These are phyloP conservation scores for Dendrolimus punctatus DNA, from an alignment of 1,140 invertebrate genomes.

Conservation along the genomic window DNA sequence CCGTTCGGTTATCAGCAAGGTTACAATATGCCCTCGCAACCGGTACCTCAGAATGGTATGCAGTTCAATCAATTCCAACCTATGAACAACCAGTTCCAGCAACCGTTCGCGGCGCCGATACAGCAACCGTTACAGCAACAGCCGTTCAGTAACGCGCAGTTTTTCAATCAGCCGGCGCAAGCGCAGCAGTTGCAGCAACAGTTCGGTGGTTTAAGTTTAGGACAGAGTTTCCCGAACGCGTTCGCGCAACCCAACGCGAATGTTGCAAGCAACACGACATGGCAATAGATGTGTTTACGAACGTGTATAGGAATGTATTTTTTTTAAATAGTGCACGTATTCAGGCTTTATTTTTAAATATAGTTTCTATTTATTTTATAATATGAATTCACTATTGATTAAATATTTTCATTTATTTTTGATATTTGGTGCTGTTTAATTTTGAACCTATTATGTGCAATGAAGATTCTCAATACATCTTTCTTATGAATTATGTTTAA, in stretches of 20 bases:
- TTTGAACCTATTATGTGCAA: too few species aligned
- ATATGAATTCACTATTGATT: neutral
- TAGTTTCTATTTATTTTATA: too few species aligned
- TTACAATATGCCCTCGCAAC: neutral
- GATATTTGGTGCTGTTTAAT: too few species aligned
- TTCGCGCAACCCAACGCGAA: constrained; percentile 48
- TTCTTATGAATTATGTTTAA: too few species aligned
- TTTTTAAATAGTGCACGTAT: constrained; percentile 2
- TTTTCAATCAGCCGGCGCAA: constrained; percentile 35
- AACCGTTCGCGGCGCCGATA: constrained; percentile 8
- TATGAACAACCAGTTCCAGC: constrained; percentile 29
- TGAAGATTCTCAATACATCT: too few species aligned
- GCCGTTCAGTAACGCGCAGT: constrained; percentile 22
- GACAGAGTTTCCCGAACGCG: constrained; percentile 47
- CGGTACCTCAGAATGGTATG: constrained; percentile 36
- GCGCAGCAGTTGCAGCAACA: constrained; percentile 41
- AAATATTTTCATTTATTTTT: constrained; percentile 1
- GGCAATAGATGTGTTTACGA: constrained; percentile 36
- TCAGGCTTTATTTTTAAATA: neutral
- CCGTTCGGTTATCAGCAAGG: constrained; percentile 9
- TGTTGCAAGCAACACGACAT: constrained; percentile 52
- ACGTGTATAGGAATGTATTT: neutral
- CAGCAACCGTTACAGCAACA: constrained; percentile 25
- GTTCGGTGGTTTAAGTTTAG: constrained; percentile 49
- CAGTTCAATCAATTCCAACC: constrained; percentile 42